Base-by-base conservation (phyloP, 2,113 vertebrate genomes). In the Manacus vitellinus region DNA sequence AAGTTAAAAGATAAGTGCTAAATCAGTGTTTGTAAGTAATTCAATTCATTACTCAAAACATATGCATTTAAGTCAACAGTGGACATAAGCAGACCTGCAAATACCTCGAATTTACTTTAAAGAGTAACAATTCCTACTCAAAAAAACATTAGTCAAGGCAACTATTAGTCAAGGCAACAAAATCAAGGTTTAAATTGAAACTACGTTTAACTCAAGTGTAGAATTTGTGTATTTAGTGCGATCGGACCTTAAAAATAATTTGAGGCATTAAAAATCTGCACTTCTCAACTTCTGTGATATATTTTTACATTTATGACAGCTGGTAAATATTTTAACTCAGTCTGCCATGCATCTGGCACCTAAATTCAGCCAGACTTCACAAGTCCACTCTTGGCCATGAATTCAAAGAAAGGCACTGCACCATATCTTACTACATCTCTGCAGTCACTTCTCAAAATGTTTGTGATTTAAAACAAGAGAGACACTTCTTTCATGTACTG, bases 151-250 rank as follows among this genome's bases (percentile, higher is more conserved):
- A 75, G 27, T 52, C 44, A 79, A 66, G 41, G 43, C 41, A 56
- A 72, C 28, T 66, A n/a, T 92, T 33, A 37, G 37, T 37, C 37
- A 37, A 37, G 37, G 37, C 37, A 37, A 37, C 6, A 76, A 88
- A 95, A 73, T 27, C 15, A 86, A 85, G 20, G 37, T 62, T 79
- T 70, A 77, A 71, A 80, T 0, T 33, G 10, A 28, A 73, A 41
- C 15, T 4, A 67, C 39, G 23, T 81, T 82, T 51, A 87, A 83
- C 7, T 35, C 33, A 24, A 55, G 44, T 6, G 5, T 28, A 71
- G 21, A 55, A 51, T 30, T 51, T 13, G 11, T 22, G 7, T 24
- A 46, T 0, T 2, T 13, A 30, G 14, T 4, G 4, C 23, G 23
- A 65, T 44, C 46, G 74, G 37, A 33, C 12, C 17, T 39, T 52